Percentiles rank a stretch among this genome's conserved stretches.
phyloP scores from a whole-genome alignment of 2,113 vertebrate species.

The Chlamydotis undulata region DNA sequence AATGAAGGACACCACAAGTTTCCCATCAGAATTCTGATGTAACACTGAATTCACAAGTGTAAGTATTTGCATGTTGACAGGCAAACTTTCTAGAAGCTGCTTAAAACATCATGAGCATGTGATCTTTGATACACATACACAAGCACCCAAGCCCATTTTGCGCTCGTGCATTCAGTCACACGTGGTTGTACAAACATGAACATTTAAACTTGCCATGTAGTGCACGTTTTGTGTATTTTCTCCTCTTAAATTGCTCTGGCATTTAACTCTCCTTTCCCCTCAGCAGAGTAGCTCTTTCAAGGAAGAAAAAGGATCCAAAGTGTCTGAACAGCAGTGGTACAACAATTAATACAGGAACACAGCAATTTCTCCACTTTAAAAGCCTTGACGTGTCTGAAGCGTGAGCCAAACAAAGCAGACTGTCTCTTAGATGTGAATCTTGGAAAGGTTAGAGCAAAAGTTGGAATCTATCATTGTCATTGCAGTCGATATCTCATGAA shows the following conservation, averaged over 20 bases:
- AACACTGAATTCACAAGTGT: neutral
- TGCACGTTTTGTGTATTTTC: neutral
- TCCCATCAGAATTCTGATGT: neutral
- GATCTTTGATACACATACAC: neutral
- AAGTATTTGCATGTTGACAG: neutral
- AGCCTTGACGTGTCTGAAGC: conserved; percentile 2
- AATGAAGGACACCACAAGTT: neutral
- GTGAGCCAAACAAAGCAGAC: conserved; percentile 5
- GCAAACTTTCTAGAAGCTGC: neutral
- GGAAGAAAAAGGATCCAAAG: neutral
- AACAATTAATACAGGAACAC: neutral
- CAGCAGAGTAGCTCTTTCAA: neutral
- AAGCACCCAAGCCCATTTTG: neutral
- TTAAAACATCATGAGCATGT: rapidly evolving
- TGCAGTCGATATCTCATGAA: neutral
- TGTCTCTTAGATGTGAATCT: neutral
- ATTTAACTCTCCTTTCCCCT: neutral
- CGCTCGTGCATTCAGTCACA: neutral
- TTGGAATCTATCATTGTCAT: neutral
- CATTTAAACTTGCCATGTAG: neutral
- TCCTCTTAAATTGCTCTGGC: neutral
- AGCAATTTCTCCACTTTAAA: conserved; percentile 20
- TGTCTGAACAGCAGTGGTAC: neutral
- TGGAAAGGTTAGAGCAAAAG: neutral
- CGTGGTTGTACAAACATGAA: rapidly evolving